Evolutionary conservation across 2,113 vertebrate genomes (phyloP), one percentile per base, ranked within the genome.

Genomic region (Electrona antarctica): DNA sequence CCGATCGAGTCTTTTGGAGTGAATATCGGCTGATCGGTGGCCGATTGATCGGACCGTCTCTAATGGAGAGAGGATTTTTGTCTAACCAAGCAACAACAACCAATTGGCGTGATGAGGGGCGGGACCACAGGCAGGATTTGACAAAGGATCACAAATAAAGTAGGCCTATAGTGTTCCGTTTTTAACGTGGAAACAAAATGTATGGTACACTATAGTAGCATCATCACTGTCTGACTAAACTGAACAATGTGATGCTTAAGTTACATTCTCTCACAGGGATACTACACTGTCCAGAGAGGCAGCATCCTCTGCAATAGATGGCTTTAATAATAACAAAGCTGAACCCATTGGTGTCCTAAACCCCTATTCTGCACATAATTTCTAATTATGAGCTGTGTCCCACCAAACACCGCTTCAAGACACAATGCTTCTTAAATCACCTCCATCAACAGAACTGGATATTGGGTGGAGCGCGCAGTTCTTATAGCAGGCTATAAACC

Each of bases 321-420:
- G 79, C 72, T 89, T 89, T 84, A 85, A 88, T 88, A 90, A 88
- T 88, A 90, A 88, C 61, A 75, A 47, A 80, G 13, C 73, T 71
- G 65, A 74, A 76, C 73, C 66, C 64, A 54, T 51, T 51, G 66
- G 71, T 61, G 69, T 46, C 55, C 58, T 79, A 71, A 60, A 65
- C 55, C 52, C 57, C 76, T 78, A 68, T 77, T 87, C 69, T 78
- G 69, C 61, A 83, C 13, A 73, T 72, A 63, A 71, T 83, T 84
- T 83, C 75, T 80, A 85, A 89, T 85, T 81, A 83, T 70, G 51
- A 74, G 56, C 62, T 64, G 52, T 33, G 67, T 85, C 68, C 73
- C 71, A 77, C 59, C 3, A 61, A 65, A 3, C 71, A 67, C 71
- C 75, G 45, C 69, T 78, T 76, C 21, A 60, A 69, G 76, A 73